These are phyloP conservation scores for Dinoponera quadriceps DNA, from an alignment of 1,140 invertebrate species.

Conservation along the genomic window DNA sequence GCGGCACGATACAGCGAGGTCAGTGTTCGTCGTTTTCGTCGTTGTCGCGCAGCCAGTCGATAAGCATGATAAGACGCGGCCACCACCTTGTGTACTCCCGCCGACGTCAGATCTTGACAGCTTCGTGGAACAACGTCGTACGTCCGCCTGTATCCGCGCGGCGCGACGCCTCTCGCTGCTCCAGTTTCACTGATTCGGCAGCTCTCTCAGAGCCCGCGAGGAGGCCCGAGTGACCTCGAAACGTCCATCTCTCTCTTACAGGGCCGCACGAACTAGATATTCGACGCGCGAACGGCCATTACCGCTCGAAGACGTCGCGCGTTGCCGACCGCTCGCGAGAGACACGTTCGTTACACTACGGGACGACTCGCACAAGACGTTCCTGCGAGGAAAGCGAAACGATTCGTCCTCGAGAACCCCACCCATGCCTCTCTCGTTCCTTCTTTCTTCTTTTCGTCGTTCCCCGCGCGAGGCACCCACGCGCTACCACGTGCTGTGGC, in stretches of 20 bases:
- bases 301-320: background rate
- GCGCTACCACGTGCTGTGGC: background rate
- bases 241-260: constrained; percentile 27
- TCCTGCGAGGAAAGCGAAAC: constrained; percentile 5
- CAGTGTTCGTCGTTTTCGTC: constrained; percentile 14
- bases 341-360: constrained; percentile 13
- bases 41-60: too few relatives aligned
- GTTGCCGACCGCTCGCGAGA: constrained; percentile 14
- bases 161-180: constrained; percentile 31
- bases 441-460: too few relatives aligned
- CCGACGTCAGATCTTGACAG: constrained; percentile 11
- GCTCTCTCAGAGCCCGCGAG: constrained; percentile 7
- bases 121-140: background rate
- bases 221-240: constrained; percentile 44
- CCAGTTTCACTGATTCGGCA: constrained; percentile 40
- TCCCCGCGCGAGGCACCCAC: constrained; percentile 24
- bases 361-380: constrained; percentile 12
- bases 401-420: constrained; percentile 51
- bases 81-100: background rate
- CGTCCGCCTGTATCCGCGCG: constrained; percentile 4
- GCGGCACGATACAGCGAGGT: constrained; percentile 16
- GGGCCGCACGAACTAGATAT: background rate
- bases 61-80: too few relatives aligned
- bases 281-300: constrained; percentile 35
- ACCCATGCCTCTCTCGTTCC: constrained; percentile 26